Evolutionary conservation across 2,888 invertebrate species (phyloP).

Genomic region (Galerucella calmariensis): DNA sequence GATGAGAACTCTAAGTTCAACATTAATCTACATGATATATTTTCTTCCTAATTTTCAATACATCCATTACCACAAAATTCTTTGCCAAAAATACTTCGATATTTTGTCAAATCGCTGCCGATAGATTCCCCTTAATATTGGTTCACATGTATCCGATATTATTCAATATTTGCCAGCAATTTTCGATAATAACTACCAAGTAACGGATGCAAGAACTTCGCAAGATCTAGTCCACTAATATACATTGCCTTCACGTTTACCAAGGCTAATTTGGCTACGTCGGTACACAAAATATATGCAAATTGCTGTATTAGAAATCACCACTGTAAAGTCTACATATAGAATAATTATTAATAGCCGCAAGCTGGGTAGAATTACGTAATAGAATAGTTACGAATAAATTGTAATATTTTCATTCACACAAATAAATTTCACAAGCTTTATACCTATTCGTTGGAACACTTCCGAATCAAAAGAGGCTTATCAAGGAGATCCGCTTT

Average conservation of each 20-base stretch:
- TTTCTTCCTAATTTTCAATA: too few species aligned
- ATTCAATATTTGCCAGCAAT: not conserved
- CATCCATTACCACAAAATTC: too few species aligned
- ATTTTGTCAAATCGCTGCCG: too few species aligned
- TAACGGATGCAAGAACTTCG: not conserved
- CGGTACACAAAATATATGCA: not conserved
- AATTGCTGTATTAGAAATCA: conserved; percentile 1
- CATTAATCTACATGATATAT: too few species aligned
- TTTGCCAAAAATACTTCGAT: too few species aligned
- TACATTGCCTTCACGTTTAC: not conserved
- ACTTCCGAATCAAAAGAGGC: too few species aligned
- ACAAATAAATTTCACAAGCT: too few species aligned
- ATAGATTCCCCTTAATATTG: too few species aligned
- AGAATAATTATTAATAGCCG: not conserved
- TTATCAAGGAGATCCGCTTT: too few species aligned
- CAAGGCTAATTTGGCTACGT: not conserved
- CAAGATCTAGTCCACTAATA: not conserved
- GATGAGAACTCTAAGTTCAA: too few species aligned
- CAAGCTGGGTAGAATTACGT: not conserved
- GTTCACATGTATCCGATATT: not conserved
- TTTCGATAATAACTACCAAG: not conserved
- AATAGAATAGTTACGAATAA: not conserved
- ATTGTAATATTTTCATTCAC: too few species aligned
- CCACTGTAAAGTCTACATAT: not conserved
- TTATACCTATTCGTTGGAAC: too few species aligned